A percentile compares a stretch with the other conserved stretches of the same genome.
These are phyloP conservation scores for Protobothrops mucrosquamatus DNA, from an alignment of 2,113 vertebrate genomes.

Conservation along the genomic window DNA sequence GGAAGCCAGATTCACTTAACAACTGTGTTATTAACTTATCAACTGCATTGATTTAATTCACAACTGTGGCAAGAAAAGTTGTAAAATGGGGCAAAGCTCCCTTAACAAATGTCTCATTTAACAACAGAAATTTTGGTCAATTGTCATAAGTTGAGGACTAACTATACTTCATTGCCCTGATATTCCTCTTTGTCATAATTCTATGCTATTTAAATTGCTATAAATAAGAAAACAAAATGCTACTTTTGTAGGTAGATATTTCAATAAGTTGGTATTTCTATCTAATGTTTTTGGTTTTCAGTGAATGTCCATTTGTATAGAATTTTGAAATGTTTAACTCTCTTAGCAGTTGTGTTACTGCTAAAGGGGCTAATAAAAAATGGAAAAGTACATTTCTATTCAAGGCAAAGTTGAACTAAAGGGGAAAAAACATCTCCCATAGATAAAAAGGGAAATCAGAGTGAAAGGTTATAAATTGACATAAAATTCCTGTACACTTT, in stretches of 20 bases:
- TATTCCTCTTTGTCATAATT: neutral
- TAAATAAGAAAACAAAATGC: neutral
- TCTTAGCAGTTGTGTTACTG: neutral
- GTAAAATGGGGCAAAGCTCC: too few species aligned
- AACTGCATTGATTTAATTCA: too few species aligned
- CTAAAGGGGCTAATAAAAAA: neutral
- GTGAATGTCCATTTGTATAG: neutral
- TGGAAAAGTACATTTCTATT: neutral
- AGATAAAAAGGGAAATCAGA: neutral
- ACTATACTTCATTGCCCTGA: neutral
- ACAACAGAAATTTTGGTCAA: too few species aligned
- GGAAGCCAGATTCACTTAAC: neutral
- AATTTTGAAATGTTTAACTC: neutral
- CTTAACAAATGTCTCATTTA: too few species aligned
- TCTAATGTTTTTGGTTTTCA: neutral
- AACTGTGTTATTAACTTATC: neutral
- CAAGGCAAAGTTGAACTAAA: neutral
- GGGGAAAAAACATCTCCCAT: neutral
- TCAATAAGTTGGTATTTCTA: neutral
- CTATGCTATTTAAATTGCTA: neutral
- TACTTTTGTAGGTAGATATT: neutral
- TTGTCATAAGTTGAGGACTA: too few species aligned
- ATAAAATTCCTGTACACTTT: neutral
- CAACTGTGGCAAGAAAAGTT: too few species aligned
- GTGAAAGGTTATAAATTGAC: neutral